Base-by-base conservation (phyloP, 2,888 invertebrate species). In the Cryptus viduatorius region DNA sequence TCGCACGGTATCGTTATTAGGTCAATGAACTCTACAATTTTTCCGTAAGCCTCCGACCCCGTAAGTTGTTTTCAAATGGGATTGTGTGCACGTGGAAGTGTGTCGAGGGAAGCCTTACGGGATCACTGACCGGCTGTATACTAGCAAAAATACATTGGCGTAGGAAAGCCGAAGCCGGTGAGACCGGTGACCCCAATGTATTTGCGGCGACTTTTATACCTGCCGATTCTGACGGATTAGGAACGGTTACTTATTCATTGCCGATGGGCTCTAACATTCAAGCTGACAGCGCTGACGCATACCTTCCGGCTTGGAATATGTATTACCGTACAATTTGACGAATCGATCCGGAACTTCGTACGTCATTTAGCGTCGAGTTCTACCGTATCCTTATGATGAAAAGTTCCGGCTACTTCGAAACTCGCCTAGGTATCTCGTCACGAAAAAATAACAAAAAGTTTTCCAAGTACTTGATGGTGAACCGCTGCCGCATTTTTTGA, bases 51-150 rank as follows among this genome's bases (percentile, higher is more conserved):
- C 87, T 87, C 87, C 87, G 87, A 84, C 88, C 80, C 65, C 71
- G 76, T 83, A 79, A 69, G 85, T 86, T 84, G 86, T 87, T 89
- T 88, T 90, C 86, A 90, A 91, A 92, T 92, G 86, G 90, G 91
- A 91, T 92, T 91, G 87, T 87, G 89, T 89, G 37, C 7, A 89
- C 89, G 67, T 61, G 88, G 89, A 87, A 84, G 87, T 90, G 88
- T 89, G 91, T 89, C 91, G 89, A 89, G 86, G 76, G 92, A 92
- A 92, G 90, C 90, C 92, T 73, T 88, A 87, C 50, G 82, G 87
- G 75, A 86, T 12, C 31, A 48, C 46, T 67, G 8, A 16, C 31
- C 31, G 31, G 37, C 64, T 50, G 37, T 12, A 48, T 48, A 31
- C 12, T 14, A 67, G 16, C 12, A n/a, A 48, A 29, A 48, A 69